Evolutionary conservation across 2,113 vertebrate species (phyloP).

Genomic region (Psittacus erithacus): DNA sequence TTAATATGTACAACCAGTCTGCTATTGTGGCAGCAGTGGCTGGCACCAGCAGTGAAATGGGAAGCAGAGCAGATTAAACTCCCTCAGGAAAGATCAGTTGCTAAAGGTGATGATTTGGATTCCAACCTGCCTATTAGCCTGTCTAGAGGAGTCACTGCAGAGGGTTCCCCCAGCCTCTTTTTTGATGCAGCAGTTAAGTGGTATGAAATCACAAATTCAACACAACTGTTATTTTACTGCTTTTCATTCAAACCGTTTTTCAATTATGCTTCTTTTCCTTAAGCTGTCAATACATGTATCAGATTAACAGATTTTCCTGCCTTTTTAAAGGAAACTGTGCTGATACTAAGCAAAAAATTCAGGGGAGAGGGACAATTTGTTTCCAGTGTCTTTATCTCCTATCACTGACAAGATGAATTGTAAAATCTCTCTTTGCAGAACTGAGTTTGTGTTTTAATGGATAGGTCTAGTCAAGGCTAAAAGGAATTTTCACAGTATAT

Average conservation of each 20-base stretch:
- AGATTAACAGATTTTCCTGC: background rate
- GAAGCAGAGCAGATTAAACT: background rate
- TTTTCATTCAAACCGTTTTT: background rate
- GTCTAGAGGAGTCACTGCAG: background rate
- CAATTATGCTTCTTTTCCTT: background rate
- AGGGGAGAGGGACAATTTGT: slow-evolving; percentile 10
- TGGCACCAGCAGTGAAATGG: background rate
- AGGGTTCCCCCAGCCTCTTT: background rate
- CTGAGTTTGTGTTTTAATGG: slow-evolving; percentile 55
- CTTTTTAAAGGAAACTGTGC: background rate
- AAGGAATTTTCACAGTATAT: slow-evolving; percentile 23
- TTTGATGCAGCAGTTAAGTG: background rate
- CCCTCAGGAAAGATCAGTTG: background rate
- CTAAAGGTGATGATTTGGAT: background rate
- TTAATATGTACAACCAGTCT: background rate
- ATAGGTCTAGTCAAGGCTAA: slow-evolving; percentile 47
- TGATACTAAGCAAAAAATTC: background rate
- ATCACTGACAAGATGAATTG: slow-evolving; percentile 5
- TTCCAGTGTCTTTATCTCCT: slow-evolving; percentile 11
- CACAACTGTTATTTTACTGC: background rate
- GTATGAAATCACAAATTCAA: background rate
- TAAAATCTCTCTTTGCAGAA: slow-evolving; percentile 43
- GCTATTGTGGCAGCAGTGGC: background rate
- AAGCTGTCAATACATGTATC: background rate
- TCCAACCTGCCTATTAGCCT: background rate